Conservation (phyloP, 2,888 invertebrate genomes). For the Anarsia innoxiella region DNA sequence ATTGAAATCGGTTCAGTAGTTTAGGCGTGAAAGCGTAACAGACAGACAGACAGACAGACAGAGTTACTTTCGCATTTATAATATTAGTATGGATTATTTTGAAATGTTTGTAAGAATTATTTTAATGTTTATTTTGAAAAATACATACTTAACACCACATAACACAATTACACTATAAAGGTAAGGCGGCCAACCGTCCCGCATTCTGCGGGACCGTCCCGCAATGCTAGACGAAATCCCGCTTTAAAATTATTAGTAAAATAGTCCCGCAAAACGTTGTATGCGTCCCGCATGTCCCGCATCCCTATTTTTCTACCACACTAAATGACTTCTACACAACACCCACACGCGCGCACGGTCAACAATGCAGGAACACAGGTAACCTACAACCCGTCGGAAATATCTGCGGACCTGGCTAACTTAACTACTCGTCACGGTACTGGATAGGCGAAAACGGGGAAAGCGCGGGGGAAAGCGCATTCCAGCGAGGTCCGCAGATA, state of each 20-base stretch:
- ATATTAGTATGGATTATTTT: no score
- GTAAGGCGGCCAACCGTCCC: conserved; percentile 3
- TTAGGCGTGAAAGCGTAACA: no score
- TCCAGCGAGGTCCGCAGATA: neutral
- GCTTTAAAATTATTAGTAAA: neutral
- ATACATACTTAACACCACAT: no score
- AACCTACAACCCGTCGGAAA: no score
- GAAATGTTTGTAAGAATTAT: no score
- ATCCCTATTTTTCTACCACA: neutral
- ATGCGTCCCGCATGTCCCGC: neutral
- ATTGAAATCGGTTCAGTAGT: no score
- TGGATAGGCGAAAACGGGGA: neutral
- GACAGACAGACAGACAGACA: no score
- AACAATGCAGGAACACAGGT: neutral
- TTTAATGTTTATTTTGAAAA: no score
- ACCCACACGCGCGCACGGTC: neutral
- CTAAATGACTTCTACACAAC: neutral
- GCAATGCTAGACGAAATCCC: neutral
- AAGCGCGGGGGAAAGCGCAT: neutral
- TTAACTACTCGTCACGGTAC: neutral
- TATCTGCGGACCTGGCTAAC: neutral
- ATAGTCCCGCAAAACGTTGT: neutral
- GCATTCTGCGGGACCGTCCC: neutral
- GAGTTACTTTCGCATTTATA: no score
- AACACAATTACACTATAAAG: no score